Evolutionary conservation across 2,797 vertebrate genomes (phyloP).

Genomic region (Psittacula echo): DNA sequence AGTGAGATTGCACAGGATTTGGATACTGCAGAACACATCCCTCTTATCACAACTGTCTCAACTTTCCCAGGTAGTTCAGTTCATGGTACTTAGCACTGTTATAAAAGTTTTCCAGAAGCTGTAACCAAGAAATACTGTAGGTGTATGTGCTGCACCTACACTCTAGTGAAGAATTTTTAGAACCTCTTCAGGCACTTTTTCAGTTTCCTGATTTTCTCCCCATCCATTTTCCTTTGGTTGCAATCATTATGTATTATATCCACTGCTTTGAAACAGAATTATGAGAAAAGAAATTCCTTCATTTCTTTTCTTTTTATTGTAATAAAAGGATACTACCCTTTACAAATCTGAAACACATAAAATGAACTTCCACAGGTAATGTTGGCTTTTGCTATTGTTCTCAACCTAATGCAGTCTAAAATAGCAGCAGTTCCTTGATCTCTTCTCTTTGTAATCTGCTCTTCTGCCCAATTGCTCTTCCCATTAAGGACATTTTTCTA

Average conservation of each 20-base stretch:
- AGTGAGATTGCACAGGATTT: not conserved
- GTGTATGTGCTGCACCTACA: not conserved
- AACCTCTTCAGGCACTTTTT: not conserved
- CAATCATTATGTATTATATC: not conserved
- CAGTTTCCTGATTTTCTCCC: not conserved
- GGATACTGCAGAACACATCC: not conserved
- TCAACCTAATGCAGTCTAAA: constrained; percentile 17
- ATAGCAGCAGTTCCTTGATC: constrained; percentile 31
- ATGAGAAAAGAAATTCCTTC: not conserved
- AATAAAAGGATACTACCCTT: not conserved
- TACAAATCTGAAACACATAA: not conserved
- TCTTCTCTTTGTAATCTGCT: constrained; percentile 43
- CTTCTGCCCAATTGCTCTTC: constrained; percentile 62
- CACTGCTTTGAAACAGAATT: not conserved
- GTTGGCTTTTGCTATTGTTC: not conserved
- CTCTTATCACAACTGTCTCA: not conserved
- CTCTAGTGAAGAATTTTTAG: not conserved
- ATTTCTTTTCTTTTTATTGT: not conserved
- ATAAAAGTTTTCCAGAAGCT: not conserved
- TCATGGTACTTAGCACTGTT: not conserved
- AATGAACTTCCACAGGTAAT: not conserved
- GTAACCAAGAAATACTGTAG: not conserved
- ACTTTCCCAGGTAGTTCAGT: not conserved
- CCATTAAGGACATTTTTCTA: constrained; percentile 67
- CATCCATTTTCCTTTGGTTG: not conserved